Evolutionary conservation across 2,113 vertebrate genomes (phyloP).

Genomic region (Haemorhous mexicanus): DNA sequence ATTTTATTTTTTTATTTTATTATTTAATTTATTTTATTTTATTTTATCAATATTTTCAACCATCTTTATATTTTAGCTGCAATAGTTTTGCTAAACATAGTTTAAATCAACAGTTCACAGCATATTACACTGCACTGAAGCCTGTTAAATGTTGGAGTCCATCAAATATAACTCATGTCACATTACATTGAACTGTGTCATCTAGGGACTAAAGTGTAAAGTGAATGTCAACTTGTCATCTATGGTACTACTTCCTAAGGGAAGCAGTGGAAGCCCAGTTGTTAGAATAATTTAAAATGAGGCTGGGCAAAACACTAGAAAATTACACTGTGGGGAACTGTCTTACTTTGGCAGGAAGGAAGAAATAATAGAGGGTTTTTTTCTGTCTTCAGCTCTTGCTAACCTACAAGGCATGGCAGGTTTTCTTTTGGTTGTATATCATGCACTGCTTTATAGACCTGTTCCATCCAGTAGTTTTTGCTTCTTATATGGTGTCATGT

Average conservation of each 20-base stretch:
- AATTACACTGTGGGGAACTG: background rate
- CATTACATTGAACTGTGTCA: background rate
- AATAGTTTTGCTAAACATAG: background rate
- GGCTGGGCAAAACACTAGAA: background rate
- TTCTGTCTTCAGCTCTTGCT: background rate
- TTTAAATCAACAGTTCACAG: background rate
- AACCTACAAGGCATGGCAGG: background rate
- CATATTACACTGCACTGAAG: background rate
- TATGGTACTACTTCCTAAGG: background rate
- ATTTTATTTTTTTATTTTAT: background rate
- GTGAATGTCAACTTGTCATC: conserved; percentile 42
- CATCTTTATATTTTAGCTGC: background rate
- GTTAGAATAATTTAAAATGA: conserved; percentile 33
- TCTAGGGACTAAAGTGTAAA: background rate
- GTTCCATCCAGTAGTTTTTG: background rate
- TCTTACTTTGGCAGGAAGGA: background rate
- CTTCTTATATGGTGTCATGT: background rate
- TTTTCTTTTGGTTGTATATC: background rate
- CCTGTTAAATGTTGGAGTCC: conserved; percentile 16
- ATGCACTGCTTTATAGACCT: background rate
- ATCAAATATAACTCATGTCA: conserved; percentile 30
- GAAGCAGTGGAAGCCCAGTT: background rate
- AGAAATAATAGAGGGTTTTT: background rate
- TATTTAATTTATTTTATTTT: no score
- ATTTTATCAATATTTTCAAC: background rate